Conservation (phyloP, 2,113 vertebrate genomes). For the Alligator mississippiensis region DNA sequence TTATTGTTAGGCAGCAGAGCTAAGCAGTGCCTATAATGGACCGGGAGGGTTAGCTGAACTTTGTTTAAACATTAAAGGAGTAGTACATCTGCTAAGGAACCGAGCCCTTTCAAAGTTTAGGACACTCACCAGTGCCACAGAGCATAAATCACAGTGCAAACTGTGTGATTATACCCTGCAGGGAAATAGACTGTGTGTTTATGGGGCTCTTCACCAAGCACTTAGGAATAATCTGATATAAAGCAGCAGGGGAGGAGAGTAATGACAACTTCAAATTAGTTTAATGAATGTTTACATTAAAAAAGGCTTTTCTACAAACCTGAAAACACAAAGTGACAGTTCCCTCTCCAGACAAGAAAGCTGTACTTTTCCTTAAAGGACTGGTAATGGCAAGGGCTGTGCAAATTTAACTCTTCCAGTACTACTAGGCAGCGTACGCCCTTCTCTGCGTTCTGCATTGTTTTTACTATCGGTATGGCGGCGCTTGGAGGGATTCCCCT, state of each 20-base stretch:
- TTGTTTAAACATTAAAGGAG: slow-evolving; percentile 75
- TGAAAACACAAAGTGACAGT: slow-evolving; percentile 82
- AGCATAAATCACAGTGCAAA: slow-evolving; percentile 87
- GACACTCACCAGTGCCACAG: slow-evolving; percentile 79
- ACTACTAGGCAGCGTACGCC: rapidly evolving
- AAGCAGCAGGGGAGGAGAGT: slow-evolving; percentile 89
- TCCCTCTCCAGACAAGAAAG: slow-evolving; percentile 68
- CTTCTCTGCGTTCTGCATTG: not conserved
- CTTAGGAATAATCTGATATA: slow-evolving; percentile 92
- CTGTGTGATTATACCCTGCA: slow-evolving; percentile 90
- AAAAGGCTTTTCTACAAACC: slow-evolving; percentile 83
- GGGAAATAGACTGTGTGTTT: slow-evolving; percentile 88
- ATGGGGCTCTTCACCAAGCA: slow-evolving; percentile 88
- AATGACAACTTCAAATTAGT: slow-evolving; percentile 92
- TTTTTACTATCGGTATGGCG: not conserved
- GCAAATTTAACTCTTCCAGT: slow-evolving; percentile 72
- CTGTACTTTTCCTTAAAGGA: slow-evolving; percentile 43
- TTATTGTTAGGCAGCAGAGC: slow-evolving; percentile 59
- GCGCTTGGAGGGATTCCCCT: slow-evolving; percentile 3
- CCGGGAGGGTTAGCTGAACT: slow-evolving; percentile 65
- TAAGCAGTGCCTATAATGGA: slow-evolving; percentile 60
- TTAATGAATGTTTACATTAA: slow-evolving; percentile 92
- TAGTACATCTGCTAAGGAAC: slow-evolving; percentile 71
- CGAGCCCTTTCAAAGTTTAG: slow-evolving; percentile 80
- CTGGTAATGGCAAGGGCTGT: not conserved